Conservation (phyloP, 1,140 invertebrate species). For the Sitobion miscanthi region DNA sequence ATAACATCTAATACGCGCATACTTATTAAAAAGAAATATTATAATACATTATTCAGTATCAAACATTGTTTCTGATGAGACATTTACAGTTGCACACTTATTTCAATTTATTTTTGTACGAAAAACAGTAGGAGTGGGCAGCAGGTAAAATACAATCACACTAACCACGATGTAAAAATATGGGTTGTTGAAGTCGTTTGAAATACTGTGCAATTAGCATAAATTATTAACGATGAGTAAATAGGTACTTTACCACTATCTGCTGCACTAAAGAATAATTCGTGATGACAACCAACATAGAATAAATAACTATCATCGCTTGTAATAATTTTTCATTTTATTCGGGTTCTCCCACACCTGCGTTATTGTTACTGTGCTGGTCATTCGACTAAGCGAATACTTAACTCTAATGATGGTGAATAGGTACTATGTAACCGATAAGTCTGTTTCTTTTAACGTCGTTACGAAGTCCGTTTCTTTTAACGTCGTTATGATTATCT, state of each 20-base stretch:
- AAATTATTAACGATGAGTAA: not conserved
- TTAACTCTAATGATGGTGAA: not conserved
- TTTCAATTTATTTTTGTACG: not conserved
- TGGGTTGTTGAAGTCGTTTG: not conserved
- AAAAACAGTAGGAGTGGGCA: not conserved
- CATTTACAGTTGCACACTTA: not conserved
- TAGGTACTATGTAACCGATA: not conserved
- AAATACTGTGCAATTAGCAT: not conserved
- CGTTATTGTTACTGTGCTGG: not conserved
- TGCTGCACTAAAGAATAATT: not conserved
- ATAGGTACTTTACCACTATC: not conserved
- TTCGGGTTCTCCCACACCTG: not conserved
- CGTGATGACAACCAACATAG: not conserved
- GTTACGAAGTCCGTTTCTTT: not conserved
- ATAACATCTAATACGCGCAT: not conserved
- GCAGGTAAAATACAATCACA: not conserved
- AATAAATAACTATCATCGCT: not conserved
- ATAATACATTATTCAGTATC: not conserved
- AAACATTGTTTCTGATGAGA: not conserved
- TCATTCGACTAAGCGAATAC: not conserved
- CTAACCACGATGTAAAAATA: too few relatives aligned
- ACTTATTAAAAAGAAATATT: not conserved
- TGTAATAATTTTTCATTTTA: not conserved
- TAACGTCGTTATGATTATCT: not conserved
- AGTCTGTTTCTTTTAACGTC: not conserved